Evolutionary conservation across 2,888 invertebrate species (phyloP), one percentile per base, ranked within the genome.

Genomic region (Nysson spinosus): DNA sequence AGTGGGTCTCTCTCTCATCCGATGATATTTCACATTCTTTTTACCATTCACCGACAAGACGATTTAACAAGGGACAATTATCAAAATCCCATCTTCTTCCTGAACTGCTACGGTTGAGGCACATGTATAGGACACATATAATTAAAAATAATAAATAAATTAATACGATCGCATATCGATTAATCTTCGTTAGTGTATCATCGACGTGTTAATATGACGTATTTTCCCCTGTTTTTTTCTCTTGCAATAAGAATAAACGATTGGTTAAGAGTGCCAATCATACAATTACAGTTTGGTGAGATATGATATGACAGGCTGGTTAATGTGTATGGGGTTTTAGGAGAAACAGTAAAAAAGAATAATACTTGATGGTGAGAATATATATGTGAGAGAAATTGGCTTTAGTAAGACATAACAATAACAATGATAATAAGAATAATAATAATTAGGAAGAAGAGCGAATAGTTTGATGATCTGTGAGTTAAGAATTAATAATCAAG

Each of bases 401-500:
- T 58, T 54, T 44, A 34, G 57, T 37, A 47, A 44, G 52, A 37
- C 46, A 32, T n/a, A 22, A 42, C 22, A 34, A 34, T 1, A 34
- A 34, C 14, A 16, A 46, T 30, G 4, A 46, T 16, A 28, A 47
- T 24, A 44, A 56, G 20, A 20, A 44, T 51, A 44, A 47, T 9
- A 39, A 28, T 34, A 42, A 51, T 39, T 42, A 43, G 37, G 34
- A 65, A 43, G 20, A 42, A 50, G 20, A 57, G 34, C 16, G 3
- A 62, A 51, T 52, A 37, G 37, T 43, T 26, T 47, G 49, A 60
- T 73, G 62, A 58, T 54, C 52, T 20, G 68, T 68, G 71, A 69
- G 40, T 65, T 61, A 65, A 61, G 50, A 72, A 72, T 51, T 64
- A 72, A 75, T 57, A 72, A 57, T 74, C 71, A 78, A 72, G 66